These are phyloP conservation scores for Percopsis transmontana DNA, from an alignment of 2,113 vertebrate species.

Conservation along the genomic window DNA sequence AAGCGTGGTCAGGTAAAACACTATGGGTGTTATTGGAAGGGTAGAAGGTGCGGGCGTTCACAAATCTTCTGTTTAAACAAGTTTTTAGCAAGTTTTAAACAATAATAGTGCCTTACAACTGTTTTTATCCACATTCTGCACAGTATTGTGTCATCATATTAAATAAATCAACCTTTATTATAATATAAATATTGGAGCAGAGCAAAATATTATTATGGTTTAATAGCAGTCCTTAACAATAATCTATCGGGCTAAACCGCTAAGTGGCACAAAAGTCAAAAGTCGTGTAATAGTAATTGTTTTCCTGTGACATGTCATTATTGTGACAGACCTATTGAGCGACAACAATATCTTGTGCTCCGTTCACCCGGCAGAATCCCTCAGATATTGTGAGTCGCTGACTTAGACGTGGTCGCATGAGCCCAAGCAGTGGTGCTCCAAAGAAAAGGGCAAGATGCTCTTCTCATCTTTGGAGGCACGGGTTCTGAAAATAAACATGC, in stretches of 20 bases:
- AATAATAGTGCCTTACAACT: constrained; percentile 33
- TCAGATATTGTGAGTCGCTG: constrained; percentile 57
- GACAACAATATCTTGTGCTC: constrained; percentile 33
- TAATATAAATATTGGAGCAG: neutral
- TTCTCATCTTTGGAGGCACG: constrained; percentile 65
- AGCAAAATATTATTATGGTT: neutral
- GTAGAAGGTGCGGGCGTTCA: constrained; percentile 28
- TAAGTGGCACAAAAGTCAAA: neutral
- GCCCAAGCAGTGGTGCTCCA: constrained; percentile 55
- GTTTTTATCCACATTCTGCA: neutral
- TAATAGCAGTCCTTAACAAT: neutral
- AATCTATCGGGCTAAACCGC: neutral
- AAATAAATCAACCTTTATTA: neutral
- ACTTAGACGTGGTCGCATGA: constrained; percentile 41
- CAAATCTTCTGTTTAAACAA: constrained; percentile 52
- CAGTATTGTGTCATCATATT: neutral
- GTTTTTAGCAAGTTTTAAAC: constrained; percentile 41
- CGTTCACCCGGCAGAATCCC: constrained; percentile 38
- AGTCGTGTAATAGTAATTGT: neutral
- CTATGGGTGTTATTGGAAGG: constrained; percentile 51
- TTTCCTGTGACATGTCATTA: constrained; percentile 29
- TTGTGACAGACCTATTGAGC: constrained; percentile 32
- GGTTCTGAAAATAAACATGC: constrained; percentile 77
- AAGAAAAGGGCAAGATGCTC: constrained; percentile 73
- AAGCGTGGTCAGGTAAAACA: constrained; percentile 67